These are phyloP conservation scores for Smutsia gigantea DNA, from an alignment of 2,797 vertebrate species.

Conservation along the genomic window DNA sequence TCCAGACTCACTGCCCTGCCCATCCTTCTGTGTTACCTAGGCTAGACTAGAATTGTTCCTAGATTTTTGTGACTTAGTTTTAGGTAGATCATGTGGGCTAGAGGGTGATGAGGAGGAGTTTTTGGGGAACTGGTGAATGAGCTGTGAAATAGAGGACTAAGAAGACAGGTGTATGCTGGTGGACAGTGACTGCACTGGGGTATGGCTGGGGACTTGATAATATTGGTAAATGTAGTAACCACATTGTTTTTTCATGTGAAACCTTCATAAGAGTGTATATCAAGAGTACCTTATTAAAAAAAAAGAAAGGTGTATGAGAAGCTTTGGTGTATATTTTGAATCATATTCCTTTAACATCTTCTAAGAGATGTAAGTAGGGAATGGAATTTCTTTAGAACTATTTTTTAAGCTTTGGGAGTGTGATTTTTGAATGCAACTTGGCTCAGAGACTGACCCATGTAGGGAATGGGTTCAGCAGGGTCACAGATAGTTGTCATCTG, in stretches of 20 bases:
- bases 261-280: no score
- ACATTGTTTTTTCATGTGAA: no score
- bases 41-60: background rate
- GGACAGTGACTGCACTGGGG: no score
- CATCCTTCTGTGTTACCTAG: background rate
- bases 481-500: background rate
- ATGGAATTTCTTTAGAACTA: background rate
- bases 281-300: no score
- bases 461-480: background rate
- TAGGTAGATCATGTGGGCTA: background rate
- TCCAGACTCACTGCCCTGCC: background rate
- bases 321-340: background rate
- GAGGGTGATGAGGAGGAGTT: background rate
- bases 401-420: background rate
- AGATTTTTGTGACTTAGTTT: background rate
- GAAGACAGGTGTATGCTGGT: background rate
- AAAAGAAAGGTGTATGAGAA: background rate
- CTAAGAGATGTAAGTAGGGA: background rate
- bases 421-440: background rate
- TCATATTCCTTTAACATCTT: background rate
- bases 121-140: background rate
- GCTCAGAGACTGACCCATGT: background rate
- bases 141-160: background rate
- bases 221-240: no score
- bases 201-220: no score